Conservation (phyloP, 2,888 invertebrate genomes). For the Luffia ferchaultella region DNA sequence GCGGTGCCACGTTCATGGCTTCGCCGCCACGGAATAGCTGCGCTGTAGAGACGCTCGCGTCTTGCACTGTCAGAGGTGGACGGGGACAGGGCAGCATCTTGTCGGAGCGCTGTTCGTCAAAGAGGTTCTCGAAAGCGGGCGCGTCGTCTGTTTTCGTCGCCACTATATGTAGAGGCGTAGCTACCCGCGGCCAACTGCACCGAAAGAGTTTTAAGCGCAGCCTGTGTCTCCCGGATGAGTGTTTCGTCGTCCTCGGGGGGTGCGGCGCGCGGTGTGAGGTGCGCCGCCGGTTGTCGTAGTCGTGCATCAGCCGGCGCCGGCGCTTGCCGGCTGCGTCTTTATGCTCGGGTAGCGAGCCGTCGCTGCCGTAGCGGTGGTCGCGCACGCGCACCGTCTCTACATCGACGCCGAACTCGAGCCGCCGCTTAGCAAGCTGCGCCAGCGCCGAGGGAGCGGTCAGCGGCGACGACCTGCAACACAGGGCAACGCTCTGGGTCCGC, state of each 20-base stretch:
- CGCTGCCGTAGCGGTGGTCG: slow-evolving; percentile 32
- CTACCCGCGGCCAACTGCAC: slow-evolving; percentile 70
- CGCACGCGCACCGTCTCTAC: slow-evolving; percentile 49
- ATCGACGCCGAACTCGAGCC: slow-evolving; percentile 70
- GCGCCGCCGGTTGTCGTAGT: slow-evolving; percentile 46
- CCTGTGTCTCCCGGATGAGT: slow-evolving; percentile 87
- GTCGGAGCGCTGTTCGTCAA: slow-evolving; percentile 81
- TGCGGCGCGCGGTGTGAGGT: slow-evolving; percentile 38
- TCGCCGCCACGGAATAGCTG: too few species aligned
- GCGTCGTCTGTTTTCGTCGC: slow-evolving; percentile 78
- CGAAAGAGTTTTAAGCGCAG: slow-evolving; percentile 85
- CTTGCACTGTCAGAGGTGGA: slow-evolving; percentile 68
- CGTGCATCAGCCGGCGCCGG: slow-evolving; percentile 43
- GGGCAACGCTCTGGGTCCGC: slow-evolving; percentile 22
- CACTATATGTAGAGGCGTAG: slow-evolving; percentile 69
- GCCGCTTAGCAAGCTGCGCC: slow-evolving; percentile 75
- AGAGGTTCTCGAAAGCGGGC: slow-evolving; percentile 83
- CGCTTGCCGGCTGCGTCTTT: slow-evolving; percentile 39
- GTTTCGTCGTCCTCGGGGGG: slow-evolving; percentile 78
- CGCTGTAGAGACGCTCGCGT: slow-evolving; percentile 71
- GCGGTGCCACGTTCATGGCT: slow-evolving; percentile 21
- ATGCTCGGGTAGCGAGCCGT: slow-evolving; percentile 56
- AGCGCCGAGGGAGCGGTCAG: slow-evolving; percentile 66
- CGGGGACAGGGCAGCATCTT: slow-evolving; percentile 70
- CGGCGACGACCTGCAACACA: slow-evolving; percentile 61